Base-by-base conservation (phyloP, 2,113 vertebrate species). In the Pachyramphus minor region DNA sequence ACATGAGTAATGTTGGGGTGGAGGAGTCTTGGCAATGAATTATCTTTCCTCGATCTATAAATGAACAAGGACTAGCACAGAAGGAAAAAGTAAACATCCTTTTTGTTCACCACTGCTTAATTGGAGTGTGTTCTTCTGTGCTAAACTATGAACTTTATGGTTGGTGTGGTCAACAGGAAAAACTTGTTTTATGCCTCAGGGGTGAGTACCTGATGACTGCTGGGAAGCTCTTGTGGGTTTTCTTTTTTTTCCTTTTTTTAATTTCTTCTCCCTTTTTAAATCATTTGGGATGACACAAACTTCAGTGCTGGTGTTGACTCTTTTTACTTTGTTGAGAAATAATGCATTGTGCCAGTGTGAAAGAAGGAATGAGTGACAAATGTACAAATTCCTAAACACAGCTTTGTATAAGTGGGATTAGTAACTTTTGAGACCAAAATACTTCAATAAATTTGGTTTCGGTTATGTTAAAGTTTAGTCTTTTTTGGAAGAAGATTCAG, bases 101-200 rank as follows among this genome's bases (percentile, higher is more conserved):
- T 95, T 89, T 85, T 90, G 41, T 87, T 25, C 6, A 47, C 44
- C 39, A 60, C 25, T 81, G 44, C 76, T 92, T 90, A 87, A 80
- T 58, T 90, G 59, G 74, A 89, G 44, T 76, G 62, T 84, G 69
- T 83, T 82, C 49, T 76, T 92, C 92, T 56, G 58, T 69, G 63
- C 88, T 91, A 58, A 90, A 84, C 39, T 16, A 18, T 39, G 76
- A 68, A 59, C 42, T 86, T 80, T 81, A 90, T 85, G 87, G 64
- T 63, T 91, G 63, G 30, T 88, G 74, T 94, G 90, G 87, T 89
- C 78, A 88, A 90, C 90, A 71, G 67, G 95, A 94, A 97, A 96
- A 96, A 77, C 96, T 88, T 84, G 96, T 66, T 91, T 88, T 55
- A 47, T 37, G 55, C 87, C 74, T 68, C 20, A 52, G 55, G 39